phyloP scores from a whole-genome alignment of 35 echinoderm and acorn worm species.

The Nesometra sesokonis region DNA sequence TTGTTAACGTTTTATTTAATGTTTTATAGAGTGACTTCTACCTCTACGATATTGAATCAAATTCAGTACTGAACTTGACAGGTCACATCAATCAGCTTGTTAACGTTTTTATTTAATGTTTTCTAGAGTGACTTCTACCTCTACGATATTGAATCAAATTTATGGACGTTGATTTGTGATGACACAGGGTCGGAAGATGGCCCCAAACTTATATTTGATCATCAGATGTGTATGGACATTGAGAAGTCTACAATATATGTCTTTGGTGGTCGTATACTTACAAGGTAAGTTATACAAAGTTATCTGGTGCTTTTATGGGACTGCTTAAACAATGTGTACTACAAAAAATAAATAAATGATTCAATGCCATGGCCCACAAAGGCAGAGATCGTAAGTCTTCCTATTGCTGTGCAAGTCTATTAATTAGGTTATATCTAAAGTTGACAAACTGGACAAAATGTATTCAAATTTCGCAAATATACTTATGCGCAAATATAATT shows the following conservation, averaged over 20 bases:
- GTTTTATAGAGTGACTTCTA: constrained; percentile 94
- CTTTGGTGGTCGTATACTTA: constrained; percentile 80
- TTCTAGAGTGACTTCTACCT: constrained; percentile 99
- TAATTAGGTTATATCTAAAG: too few relatives aligned
- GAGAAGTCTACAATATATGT: constrained; percentile 83
- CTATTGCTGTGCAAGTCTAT: too few relatives aligned
- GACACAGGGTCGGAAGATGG: constrained; percentile 89
- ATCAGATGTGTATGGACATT: constrained; percentile 98
- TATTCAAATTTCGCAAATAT: too few relatives aligned
- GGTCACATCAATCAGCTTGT: too few relatives aligned
- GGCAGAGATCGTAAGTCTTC: too few relatives aligned
- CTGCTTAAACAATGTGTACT: too few relatives aligned
- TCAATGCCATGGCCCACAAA: too few relatives aligned
- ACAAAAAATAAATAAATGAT: too few relatives aligned
- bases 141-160: constrained; percentile 78
- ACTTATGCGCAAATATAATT: too few relatives aligned
- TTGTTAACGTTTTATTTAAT: not conserved
- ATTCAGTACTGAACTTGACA: too few relatives aligned
- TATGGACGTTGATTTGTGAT: constrained; percentile 94
- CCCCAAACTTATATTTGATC: constrained; percentile 92
- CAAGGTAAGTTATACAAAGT: constrained; percentile 47
- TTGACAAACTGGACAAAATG: too few relatives aligned
- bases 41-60: constrained; percentile 81
- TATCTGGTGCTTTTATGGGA: too few relatives aligned
- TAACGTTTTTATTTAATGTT: not conserved